A percentile compares a stretch with the other conserved stretches of the same genome.
Conservation (phyloP, 2,113 vertebrate genomes). For the Acanthisitta chloris region DNA sequence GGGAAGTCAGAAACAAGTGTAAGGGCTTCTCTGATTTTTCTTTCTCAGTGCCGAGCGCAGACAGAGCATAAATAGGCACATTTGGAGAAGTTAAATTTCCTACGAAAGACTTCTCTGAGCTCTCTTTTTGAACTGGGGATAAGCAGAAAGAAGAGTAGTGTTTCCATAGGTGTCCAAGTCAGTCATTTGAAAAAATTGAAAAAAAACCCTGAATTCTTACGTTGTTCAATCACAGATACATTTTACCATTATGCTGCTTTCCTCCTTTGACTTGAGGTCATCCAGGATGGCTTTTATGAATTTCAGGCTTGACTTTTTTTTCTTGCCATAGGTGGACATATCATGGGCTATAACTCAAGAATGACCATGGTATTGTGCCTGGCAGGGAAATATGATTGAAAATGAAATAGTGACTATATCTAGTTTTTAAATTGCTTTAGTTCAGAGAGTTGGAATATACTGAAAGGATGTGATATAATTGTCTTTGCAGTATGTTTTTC, state of each 20-base stretch:
- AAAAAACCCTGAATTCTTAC: background rate
- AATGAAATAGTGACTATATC: background rate
- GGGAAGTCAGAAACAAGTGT: background rate
- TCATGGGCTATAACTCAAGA: background rate
- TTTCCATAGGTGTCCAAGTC: background rate
- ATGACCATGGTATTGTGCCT: background rate
- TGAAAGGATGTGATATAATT: background rate
- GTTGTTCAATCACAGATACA: background rate
- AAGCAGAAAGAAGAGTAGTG: background rate
- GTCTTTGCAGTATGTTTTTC: background rate
- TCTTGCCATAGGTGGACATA: background rate
- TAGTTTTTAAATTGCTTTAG: background rate
- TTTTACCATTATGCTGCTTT: background rate
- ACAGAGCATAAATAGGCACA: background rate
- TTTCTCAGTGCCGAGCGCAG: background rate
- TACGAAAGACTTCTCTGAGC: background rate
- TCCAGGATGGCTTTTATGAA: background rate
- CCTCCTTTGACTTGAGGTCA: background rate
- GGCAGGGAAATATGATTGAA: background rate
- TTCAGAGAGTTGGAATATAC: background rate
- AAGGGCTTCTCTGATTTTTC: background rate
- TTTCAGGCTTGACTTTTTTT: background rate
- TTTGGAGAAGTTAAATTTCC: background rate
- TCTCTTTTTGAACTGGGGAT: background rate
- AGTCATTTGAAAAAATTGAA: background rate